Evolutionary conservation across 2,888 invertebrate genomes (phyloP).

Genomic region (Unio delphinus): DNA sequence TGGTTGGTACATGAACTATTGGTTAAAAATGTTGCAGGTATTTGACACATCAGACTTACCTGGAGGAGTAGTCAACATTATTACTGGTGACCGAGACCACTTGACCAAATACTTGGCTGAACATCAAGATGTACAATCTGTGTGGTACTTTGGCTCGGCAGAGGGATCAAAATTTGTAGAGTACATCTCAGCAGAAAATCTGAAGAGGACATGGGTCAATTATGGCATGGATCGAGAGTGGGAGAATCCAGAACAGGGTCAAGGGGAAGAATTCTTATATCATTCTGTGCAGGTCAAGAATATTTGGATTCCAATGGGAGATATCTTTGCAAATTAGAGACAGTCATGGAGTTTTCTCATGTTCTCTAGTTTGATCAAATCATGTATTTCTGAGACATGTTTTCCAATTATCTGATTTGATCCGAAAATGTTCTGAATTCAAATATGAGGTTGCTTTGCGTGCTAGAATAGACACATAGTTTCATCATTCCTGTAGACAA

Average conservation of each 20-base stretch:
- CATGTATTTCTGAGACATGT: no score
- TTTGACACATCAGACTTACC: constrained; percentile 73
- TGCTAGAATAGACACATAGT: no score
- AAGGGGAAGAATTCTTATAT: constrained; percentile 71
- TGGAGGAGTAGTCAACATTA: constrained; percentile 72
- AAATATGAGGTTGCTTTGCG: no score
- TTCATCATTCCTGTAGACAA: no score
- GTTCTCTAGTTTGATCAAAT: no score
- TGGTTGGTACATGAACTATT: no score
- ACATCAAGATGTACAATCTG: constrained; percentile 70
- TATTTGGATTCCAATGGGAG: constrained; percentile 73
- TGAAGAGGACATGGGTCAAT: constrained; percentile 72
- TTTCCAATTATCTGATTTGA: no score
- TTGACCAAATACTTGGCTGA: constrained; percentile 69
- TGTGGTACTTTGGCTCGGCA: constrained; percentile 71
- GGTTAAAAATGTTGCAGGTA: constrained; percentile 55
- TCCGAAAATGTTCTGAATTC: no score
- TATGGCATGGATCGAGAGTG: constrained; percentile 69
- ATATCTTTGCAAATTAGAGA: constrained; percentile 71
- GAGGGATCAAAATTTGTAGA: constrained; percentile 71
- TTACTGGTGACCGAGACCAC: constrained; percentile 70
- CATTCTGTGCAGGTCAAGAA: constrained; percentile 71
- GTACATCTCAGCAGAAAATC: constrained; percentile 69
- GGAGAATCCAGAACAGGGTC: constrained; percentile 60
- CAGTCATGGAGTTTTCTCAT: no score